Base-by-base conservation (phyloP, 2,888 invertebrate genomes). In the Carpatolechia fugitivella region DNA sequence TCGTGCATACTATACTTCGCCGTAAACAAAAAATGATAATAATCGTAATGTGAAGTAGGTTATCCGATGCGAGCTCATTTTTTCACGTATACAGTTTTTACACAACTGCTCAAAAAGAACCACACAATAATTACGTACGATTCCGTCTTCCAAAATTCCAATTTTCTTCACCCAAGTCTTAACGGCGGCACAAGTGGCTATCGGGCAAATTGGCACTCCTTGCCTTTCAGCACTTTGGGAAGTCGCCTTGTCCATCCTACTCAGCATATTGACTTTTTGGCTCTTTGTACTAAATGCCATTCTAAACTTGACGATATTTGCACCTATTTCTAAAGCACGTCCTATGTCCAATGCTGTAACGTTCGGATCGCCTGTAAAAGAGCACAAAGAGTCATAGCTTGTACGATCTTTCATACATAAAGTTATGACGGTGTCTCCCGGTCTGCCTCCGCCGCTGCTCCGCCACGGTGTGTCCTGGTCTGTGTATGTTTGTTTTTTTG, bases 141-240 rank as follows among this genome's bases (percentile, higher is more conserved):
- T 1, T 16, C 76, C 79, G 60, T 65, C 57, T 63, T 73, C 64
- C 13, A 82, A 51, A 13, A 78, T 52, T 0, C 82, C 97, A 47
- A 96, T 97, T 68, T 94, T 91, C 61, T 97, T 95, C 80, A 96
- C 95, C 1, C 95, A 95, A 3, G 96, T 96, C 73, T 95, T 95
- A 0, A 97, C 94, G 70, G 97, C 96, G 49, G 97, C 80, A 53
- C 95, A 96, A 64, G 97, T 94, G 2, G 95, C 96, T 5, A 97
- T 89, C 0, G 96, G 94, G 73, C 44, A 91, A 92, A 46, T 90
- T 85, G 20, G 91, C 76, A 92, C 91, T 4, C 88, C 77, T 40
- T 64, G 92, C 92, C 49, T 91, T 79, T 58, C 93, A 92, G 62
- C 93, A 91, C 60, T 87, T 91, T 18, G 16, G 20, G 85, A 64